These are phyloP conservation scores for Stegastes partitus DNA, from an alignment of 2,113 vertebrate genomes.

Conservation along the genomic window DNA sequence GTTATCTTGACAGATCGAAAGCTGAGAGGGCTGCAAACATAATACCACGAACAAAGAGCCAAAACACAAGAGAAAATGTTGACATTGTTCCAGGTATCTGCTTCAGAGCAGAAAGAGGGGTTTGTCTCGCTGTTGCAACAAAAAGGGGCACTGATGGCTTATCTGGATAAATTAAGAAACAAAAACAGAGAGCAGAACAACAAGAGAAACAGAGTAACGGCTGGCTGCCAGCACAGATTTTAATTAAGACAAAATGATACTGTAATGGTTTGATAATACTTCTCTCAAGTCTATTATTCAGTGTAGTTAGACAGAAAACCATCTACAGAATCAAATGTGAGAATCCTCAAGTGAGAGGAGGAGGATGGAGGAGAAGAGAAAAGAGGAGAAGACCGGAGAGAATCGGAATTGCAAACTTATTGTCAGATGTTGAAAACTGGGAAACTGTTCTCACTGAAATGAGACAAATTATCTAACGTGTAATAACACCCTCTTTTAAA, in stretches of 20 bases:
- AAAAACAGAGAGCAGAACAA: background rate
- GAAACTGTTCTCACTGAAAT: too few relatives aligned
- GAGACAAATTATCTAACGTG: too few relatives aligned
- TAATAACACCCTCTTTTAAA: too few relatives aligned
- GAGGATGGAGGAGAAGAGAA: too few relatives aligned
- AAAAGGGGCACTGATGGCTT: background rate
- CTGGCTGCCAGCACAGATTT: background rate
- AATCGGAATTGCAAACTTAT: too few relatives aligned
- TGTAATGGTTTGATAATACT: background rate
- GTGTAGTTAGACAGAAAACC: background rate
- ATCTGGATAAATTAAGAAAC: background rate
- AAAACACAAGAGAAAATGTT: background rate
- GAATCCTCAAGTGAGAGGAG: too few relatives aligned
- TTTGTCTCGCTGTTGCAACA: background rate
- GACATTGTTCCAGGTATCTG: conserved; percentile 4
- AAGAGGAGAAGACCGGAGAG: too few relatives aligned
- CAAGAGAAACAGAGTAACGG: background rate
- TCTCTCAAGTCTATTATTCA: background rate
- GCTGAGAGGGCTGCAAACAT: background rate
- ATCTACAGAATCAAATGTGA: background rate
- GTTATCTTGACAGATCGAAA: background rate
- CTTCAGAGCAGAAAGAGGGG: background rate
- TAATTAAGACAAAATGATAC: background rate
- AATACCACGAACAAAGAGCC: conserved; percentile 3
- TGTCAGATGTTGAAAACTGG: too few relatives aligned